Conservation (phyloP, 2,888 invertebrate genomes). For the Ophion ellenae region DNA sequence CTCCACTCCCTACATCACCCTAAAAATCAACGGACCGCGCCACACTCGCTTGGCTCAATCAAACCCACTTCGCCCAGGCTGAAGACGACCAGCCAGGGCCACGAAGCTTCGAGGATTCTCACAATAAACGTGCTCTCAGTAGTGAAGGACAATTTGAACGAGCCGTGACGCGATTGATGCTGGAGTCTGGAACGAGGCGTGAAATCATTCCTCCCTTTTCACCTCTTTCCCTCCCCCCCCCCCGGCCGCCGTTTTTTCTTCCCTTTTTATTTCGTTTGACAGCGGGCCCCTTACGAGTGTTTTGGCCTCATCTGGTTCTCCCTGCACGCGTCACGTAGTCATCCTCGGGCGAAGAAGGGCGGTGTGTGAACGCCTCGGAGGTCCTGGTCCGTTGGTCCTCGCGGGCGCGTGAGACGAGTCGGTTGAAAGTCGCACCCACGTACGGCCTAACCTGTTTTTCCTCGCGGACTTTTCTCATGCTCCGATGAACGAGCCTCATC, state of each 20-base stretch:
- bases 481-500: not conserved
- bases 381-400: conserved; percentile 40
- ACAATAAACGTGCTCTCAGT: conserved; percentile 35
- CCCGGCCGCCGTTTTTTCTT: not conserved
- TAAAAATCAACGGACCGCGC: no score
- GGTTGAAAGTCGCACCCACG: conserved; percentile 39
- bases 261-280: not conserved
- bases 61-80: no score
- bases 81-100: not conserved
- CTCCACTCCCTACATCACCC: no score
- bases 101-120: conserved; percentile 37
- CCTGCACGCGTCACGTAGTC: conserved; percentile 26
- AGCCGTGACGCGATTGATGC: conserved; percentile 54
- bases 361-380: conserved; percentile 43
- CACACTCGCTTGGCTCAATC: no score
- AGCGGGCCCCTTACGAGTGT: not conserved
- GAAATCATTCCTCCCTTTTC: conserved; percentile 45
- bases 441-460: conserved; percentile 54
- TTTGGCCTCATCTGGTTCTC: conserved; percentile 11
- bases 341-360: conserved; percentile 14
- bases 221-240: conserved; percentile 2
- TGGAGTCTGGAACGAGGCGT: conserved; percentile 53
- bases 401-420: not conserved
- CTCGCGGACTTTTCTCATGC: conserved; percentile 56
- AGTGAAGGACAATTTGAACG: conserved; percentile 32